A percentile compares a stretch with the other conserved stretches of the same genome.
phyloP scores from a whole-genome alignment of 2,888 invertebrate species.

The Dromius quadrimaculatus region DNA sequence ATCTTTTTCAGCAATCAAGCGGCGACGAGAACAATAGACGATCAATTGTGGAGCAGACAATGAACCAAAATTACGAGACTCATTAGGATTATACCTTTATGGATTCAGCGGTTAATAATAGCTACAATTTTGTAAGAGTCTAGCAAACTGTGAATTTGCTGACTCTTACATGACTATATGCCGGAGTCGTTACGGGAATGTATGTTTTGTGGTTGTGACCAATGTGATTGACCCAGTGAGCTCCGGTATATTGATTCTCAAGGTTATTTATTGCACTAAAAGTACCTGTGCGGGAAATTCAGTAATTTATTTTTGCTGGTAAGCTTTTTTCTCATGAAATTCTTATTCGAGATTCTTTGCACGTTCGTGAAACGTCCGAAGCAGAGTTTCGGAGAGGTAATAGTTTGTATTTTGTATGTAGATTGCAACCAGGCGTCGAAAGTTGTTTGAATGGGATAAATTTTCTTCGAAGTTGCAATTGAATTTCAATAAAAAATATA shows the following conservation, averaged over 20 bases:
- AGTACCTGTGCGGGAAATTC: neutral
- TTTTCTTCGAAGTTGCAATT: too few relatives aligned
- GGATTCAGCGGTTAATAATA: too few relatives aligned
- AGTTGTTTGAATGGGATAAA: constrained; percentile 21
- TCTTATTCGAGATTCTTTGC: constrained; percentile 15
- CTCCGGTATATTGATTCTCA: constrained; percentile 19
- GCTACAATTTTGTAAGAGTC: too few relatives aligned
- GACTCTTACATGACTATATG: too few relatives aligned
- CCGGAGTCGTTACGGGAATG: too few relatives aligned
- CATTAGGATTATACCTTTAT: too few relatives aligned
- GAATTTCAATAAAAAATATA: too few relatives aligned
- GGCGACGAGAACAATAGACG: constrained; percentile 15
- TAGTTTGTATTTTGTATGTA: constrained; percentile 31
- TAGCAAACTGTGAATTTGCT: too few relatives aligned
- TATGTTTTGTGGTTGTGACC: too few relatives aligned
- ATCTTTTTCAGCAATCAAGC: constrained; percentile 37
- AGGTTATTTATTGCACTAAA: constrained; percentile 22
- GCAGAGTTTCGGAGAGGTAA: constrained; percentile 17
- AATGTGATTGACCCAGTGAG: too few relatives aligned
- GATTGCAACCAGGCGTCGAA: constrained; percentile 15
- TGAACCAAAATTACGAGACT: constrained; percentile 14
- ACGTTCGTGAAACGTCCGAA: constrained; percentile 14
- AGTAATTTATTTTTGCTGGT: neutral
- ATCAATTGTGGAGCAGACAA: constrained; percentile 32
- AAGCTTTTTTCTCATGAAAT: constrained; percentile 13